Base-by-base conservation (phyloP, 2,888 invertebrate species). In the Tenthredo scrophulariae region DNA sequence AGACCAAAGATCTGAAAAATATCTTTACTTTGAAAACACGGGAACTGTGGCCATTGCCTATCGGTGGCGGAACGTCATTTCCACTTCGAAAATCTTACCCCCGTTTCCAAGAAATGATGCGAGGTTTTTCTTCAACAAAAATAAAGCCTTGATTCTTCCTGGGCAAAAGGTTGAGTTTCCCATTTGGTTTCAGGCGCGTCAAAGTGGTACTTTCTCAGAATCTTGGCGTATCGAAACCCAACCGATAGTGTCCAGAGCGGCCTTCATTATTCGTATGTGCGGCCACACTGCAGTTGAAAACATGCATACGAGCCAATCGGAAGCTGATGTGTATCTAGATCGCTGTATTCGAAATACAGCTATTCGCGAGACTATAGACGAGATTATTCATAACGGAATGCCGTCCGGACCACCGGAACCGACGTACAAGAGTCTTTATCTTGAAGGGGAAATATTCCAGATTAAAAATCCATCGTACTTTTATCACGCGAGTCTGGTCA, bases 111-210 rank as follows among this genome's bases (percentile, higher is more conserved):
- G 87, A 50, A 91, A 89, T 84, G 93, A 91, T 67, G 94, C 93
- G 89, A 93, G 93, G 0, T 96, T 95, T 89, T 95, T 94, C 89
- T 96, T 96, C 86, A 94, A 95, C 85, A 95, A 95, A 91, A 95
- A 94, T 87, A 94, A 94, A 89, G 93, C 94, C 26, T 90, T 95
- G 0, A 86, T 96, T 67, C 91, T 94, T 0, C 95, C 95, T 0
- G 95, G 95, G 0, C 94, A 95, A 87, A 92, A 89, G 3, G 93
- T 93, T 67, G 88, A 93, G 46, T 88, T 95, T 70, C 91, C 89
- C 18, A 93, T 95, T 50, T 95, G 94, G 87, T 96, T 95, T 88
- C 88, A 94, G 74, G 93, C 94, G 1, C 91, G 92, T 7, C 89
- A 88, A 33, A 90, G 94, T 1, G 94, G 94, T 2, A 92, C 94